Conservation (phyloP, 2,888 invertebrate species). For the Craniophora ligustri region DNA sequence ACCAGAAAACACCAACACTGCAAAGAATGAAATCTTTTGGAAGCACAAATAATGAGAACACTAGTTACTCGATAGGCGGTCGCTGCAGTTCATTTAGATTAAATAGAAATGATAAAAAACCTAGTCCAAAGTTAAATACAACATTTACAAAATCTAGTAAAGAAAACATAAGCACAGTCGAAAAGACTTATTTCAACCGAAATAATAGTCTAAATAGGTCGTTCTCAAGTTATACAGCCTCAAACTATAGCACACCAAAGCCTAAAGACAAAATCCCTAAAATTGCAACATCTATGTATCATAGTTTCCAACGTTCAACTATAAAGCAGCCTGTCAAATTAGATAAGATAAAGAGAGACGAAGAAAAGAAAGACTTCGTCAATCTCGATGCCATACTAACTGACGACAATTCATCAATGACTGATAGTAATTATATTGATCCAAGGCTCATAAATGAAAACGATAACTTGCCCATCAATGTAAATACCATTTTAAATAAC, state of each 20-base stretch:
- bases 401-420: slow-evolving; percentile 82
- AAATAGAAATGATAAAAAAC: slow-evolving; percentile 81
- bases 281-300: slow-evolving; percentile 83
- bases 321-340: slow-evolving; percentile 82
- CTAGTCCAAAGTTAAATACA: slow-evolving; percentile 81
- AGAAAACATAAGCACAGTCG: slow-evolving; percentile 79
- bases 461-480: slow-evolving; percentile 90
- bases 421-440: slow-evolving; percentile 88
- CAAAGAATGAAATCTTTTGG: slow-evolving; percentile 87
- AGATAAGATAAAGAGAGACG: slow-evolving; percentile 81
- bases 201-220: slow-evolving; percentile 81
- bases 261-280: slow-evolving; percentile 85
- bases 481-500: slow-evolving; percentile 84
- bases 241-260: slow-evolving; percentile 83
- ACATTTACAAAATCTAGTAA: slow-evolving; percentile 86
- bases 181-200: slow-evolving; percentile 78
- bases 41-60: slow-evolving; percentile 78
- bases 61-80: slow-evolving; percentile 73
- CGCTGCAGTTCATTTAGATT: slow-evolving; percentile 84
- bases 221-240: slow-evolving; percentile 80
- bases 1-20: slow-evolving; percentile 85
- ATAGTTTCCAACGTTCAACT: slow-evolving; percentile 82
- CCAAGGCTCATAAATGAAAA: slow-evolving; percentile 91
- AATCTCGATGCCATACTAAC: slow-evolving; percentile 82
- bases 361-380: slow-evolving; percentile 81